Base-by-base conservation (phyloP, 2,113 vertebrate genomes). In the Nibea coibor region DNA sequence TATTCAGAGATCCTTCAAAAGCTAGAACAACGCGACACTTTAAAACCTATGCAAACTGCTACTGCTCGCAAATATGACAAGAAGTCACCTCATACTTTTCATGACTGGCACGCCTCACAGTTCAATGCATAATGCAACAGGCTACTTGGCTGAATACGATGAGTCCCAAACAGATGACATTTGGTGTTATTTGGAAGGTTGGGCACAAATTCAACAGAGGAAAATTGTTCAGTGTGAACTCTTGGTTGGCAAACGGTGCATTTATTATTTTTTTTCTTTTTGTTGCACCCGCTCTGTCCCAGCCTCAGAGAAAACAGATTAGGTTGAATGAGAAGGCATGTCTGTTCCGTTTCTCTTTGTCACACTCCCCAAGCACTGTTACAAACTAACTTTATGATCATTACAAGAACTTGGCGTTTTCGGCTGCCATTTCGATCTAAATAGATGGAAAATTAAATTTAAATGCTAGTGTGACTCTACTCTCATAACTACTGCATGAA, bases 371-470 rank as follows among this genome's bases (percentile, higher is more conserved):
- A 67, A 79, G 87, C 81, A 85, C 79, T 57, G 77, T 78, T 73
- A 76, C 75, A 86, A 78, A 78, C 78, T 59, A 78, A 87, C 87
- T 85, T 54, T 58, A 82, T 72, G 17, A 86, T 82, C 82, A 86
- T 90, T 90, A 91, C 81, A 86, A 71, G 24, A 86, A 67, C 74
- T 89, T 71, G 14, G 54, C 78, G n/a, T 56, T 78, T 81, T 76
- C 90, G 87, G 87, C 83, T 86, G 83, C 77, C 68, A 87, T 89
- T 91, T 88, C 56, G 85, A 90, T 88, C 84, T 87, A 88, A 94
- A 92, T 88, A 75, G 61, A 88, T 83, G 81, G 57, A 89, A 93
- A 94, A 89, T 88, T 58, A 58, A 72, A 92, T 87, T 81, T 75
- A 84, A 93, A 88, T 78, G 74, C 83, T 65, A 86, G 73, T 70